Percentiles rank a stretch among this genome's conserved stretches.
These are phyloP conservation scores for Orchestia grillus DNA, from an alignment of 1,140 invertebrate genomes.

Conservation along the genomic window DNA sequence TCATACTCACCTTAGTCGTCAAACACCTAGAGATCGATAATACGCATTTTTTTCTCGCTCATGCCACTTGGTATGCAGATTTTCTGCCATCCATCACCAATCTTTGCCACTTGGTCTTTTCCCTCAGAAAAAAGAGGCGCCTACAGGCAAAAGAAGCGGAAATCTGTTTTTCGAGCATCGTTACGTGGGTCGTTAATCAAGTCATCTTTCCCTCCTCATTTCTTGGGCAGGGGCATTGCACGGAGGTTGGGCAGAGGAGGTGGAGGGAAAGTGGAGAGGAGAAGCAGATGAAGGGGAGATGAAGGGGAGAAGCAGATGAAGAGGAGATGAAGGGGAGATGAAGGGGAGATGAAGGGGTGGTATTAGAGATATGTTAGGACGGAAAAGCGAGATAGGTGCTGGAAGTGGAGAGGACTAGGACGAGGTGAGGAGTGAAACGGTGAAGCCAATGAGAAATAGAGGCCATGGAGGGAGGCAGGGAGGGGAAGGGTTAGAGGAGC, in stretches of 20 bases:
- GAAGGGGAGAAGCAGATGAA: too few relatives aligned
- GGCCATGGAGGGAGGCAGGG: background rate
- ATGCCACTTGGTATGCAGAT: background rate
- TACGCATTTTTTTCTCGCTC: background rate
- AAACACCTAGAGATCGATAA: background rate
- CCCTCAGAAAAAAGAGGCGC: background rate
- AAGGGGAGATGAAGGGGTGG: too few relatives aligned
- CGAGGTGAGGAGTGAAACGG: background rate
- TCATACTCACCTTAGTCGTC: background rate
- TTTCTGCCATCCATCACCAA: constrained; percentile 43
- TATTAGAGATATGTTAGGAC: too few relatives aligned
- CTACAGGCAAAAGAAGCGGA: background rate
- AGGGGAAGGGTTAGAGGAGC: background rate
- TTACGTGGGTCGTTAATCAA: constrained; percentile 35
- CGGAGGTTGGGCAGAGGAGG: background rate
- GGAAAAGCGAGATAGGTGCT: background rate
- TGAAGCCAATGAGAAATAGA: background rate
- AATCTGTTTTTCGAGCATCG: constrained; percentile 36
- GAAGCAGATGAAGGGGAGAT: background rate
- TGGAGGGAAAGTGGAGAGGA: background rate
- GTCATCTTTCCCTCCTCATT: constrained; percentile 29
- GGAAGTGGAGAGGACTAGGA: background rate
- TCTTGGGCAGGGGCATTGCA: background rate
- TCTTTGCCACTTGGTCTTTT: constrained; percentile 40
- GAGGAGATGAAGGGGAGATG: background rate